These are phyloP conservation scores for Bettongia penicillata DNA, from an alignment of 2,113 vertebrate genomes.

Conservation along the genomic window DNA sequence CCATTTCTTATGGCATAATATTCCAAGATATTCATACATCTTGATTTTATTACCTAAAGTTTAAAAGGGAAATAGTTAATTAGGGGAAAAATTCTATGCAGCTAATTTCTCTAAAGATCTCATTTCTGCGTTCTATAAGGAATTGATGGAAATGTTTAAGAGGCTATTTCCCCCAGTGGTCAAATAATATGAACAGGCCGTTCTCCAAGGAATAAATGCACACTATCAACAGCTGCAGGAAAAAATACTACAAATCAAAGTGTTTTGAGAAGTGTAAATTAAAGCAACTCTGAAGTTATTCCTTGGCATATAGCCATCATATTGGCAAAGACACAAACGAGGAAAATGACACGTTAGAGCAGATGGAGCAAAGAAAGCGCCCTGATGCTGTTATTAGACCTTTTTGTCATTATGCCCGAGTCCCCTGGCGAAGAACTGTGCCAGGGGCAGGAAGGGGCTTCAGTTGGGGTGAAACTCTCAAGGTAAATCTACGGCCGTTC, in stretches of 20 bases:
- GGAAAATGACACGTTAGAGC: background rate
- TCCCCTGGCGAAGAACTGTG: too few species aligned
- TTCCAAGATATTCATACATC: background rate
- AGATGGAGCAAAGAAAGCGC: background rate
- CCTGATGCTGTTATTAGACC: too few species aligned
- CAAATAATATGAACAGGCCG: too few species aligned
- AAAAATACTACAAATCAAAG: background rate
- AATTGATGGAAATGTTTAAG: background rate
- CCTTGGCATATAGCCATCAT: background rate
- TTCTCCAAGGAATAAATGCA: background rate
- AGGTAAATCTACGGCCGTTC: too few species aligned
- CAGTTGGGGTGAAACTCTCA: too few species aligned
- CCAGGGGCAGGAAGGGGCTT: too few species aligned
- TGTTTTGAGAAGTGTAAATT: background rate
- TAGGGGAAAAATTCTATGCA: background rate
- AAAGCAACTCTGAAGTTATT: background rate
- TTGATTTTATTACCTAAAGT: background rate
- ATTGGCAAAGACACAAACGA: background rate
- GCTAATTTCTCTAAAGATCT: background rate
- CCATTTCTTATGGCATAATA: background rate
- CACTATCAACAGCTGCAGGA: too few species aligned
- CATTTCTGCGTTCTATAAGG: too few species aligned
- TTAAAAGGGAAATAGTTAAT: background rate
- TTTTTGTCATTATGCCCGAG: too few species aligned
- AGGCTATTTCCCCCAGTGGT: background rate